Conservation (phyloP, 2,888 invertebrate species). For the Masnerella sp. region DNA sequence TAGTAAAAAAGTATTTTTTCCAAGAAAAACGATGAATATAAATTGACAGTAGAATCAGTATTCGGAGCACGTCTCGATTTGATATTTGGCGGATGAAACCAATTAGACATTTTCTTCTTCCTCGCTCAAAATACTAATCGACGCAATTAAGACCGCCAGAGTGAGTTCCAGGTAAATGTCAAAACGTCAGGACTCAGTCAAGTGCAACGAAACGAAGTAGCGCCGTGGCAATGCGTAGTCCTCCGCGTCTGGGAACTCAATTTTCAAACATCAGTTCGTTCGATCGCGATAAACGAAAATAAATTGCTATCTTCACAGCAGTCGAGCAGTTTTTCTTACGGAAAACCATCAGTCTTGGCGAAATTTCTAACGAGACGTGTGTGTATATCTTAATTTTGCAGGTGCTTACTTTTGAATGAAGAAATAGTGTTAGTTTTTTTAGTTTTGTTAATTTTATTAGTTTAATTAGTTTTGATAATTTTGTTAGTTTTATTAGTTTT, state of each 20-base stretch:
- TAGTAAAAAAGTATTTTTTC: no score
- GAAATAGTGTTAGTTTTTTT: no score
- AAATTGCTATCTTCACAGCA: constrained; percentile 22
- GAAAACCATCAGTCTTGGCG: constrained; percentile 9
- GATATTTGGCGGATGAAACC: constrained; percentile 28
- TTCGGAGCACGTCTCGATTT: constrained; percentile 12
- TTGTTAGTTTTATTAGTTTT: no score
- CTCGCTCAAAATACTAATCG: constrained; percentile 68
- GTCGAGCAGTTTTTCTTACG: constrained; percentile 9
- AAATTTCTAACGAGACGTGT: not conserved
- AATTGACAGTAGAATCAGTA: constrained; percentile 5
- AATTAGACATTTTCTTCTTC: constrained; percentile 59
- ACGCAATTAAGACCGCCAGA: constrained; percentile 65
- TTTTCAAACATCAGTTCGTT: constrained; percentile 44
- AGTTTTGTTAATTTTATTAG: no score
- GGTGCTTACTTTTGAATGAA: no score
- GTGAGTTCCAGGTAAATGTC: constrained; percentile 53
- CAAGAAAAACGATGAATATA: not conserved
- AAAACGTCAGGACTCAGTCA: constrained; percentile 57
- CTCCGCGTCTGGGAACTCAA: constrained; percentile 33
- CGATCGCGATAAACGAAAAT: constrained; percentile 48
- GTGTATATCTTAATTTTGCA: no score
- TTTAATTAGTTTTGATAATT: no score
- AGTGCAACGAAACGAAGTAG: constrained; percentile 52
- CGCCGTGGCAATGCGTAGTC: constrained; percentile 34